A percentile compares a stretch with the other conserved stretches of the same genome.
These are phyloP conservation scores for Mirza zaza DNA, from an alignment of 2,113 vertebrate species.

Conservation along the genomic window DNA sequence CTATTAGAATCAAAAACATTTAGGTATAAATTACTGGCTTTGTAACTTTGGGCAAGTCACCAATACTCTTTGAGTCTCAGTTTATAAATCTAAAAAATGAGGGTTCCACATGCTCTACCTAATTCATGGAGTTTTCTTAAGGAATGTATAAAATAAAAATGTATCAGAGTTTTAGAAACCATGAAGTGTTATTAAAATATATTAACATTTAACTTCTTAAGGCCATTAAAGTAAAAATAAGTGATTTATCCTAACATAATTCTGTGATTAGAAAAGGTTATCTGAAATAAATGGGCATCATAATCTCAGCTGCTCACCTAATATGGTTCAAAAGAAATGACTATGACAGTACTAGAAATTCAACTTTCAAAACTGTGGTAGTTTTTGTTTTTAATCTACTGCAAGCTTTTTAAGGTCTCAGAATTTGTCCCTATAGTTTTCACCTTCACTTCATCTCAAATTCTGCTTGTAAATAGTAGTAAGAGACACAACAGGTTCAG, in stretches of 20 bases:
- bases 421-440: neutral
- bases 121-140: constrained; percentile 1
- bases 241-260: neutral
- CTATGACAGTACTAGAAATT: neutral
- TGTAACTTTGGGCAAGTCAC: neutral
- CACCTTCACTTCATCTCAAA: neutral
- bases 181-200: neutral
- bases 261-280: constrained; percentile 11
- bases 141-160: neutral
- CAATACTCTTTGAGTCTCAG: neutral
- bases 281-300: neutral
- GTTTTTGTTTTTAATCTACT: neutral
- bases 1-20: neutral
- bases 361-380: neutral
- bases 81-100: neutral
- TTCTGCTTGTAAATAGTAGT: neutral
- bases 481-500: neutral
- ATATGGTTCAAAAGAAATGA: constrained; percentile 6
- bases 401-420: neutral
- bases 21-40: neutral
- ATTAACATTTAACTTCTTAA: constrained; percentile 14
- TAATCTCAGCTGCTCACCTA: neutral
- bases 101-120: neutral
- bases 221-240: neutral
- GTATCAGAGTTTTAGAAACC: neutral